These are phyloP conservation scores for Panagrolaimus sp. DNA, from an alignment of 1,140 invertebrate genomes.

Conservation along the genomic window DNA sequence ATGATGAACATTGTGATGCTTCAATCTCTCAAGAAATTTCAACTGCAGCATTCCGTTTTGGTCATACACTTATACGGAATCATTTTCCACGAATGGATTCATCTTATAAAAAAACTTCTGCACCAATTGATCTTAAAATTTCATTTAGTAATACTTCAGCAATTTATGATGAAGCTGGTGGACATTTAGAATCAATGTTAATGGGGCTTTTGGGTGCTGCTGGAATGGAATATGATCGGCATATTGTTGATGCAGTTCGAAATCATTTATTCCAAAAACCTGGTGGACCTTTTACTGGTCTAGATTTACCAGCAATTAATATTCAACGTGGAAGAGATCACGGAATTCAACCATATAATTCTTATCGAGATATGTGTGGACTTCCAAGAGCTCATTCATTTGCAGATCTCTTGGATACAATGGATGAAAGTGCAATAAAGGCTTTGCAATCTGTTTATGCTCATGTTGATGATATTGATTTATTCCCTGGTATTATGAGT, in stretches of 20 bases:
- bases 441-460: constrained; percentile 44
- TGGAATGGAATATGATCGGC: constrained; percentile 55
- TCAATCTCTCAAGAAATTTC: constrained; percentile 46
- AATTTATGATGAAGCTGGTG: constrained; percentile 44
- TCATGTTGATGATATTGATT: constrained; percentile 80
- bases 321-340: constrained; percentile 87
- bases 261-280: constrained; percentile 55
- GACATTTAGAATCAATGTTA: constrained; percentile 53
- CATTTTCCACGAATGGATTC: constrained; percentile 52
- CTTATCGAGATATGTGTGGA: constrained; percentile 43
- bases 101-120: constrained; percentile 31
- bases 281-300: constrained; percentile 63
- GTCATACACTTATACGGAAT: constrained; percentile 64
- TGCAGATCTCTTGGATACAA: constrained; percentile 47
- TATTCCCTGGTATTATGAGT: constrained; percentile 76
- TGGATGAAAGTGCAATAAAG: constrained; percentile 45
- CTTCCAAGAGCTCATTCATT: constrained; percentile 35
- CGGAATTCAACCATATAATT: constrained; percentile 62
- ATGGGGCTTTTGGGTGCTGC: constrained; percentile 50
- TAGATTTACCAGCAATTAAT: constrained; percentile 87
- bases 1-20: constrained; percentile 53
- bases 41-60: constrained; percentile 62
- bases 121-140: constrained; percentile 24
- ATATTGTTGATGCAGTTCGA: constrained; percentile 52
- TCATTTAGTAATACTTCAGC: constrained; percentile 50